phyloP scores from a whole-genome alignment of 2,888 invertebrate species.

The Rhagium mordax region DNA sequence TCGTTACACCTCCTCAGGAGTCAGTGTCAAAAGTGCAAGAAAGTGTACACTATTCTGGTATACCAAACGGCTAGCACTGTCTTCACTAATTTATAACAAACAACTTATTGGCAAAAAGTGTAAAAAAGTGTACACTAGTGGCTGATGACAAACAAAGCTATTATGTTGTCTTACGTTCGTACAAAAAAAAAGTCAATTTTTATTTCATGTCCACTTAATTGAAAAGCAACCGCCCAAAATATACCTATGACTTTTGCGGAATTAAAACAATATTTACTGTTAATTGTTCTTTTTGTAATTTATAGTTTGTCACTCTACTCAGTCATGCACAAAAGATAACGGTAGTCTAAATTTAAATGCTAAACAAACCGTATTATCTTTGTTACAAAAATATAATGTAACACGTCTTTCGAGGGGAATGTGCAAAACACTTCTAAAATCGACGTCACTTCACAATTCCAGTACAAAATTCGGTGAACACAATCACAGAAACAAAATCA shows the following conservation, averaged over 20 bases:
- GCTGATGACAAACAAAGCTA: too few species aligned
- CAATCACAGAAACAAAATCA: background rate
- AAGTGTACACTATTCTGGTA: too few species aligned
- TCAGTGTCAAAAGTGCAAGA: too few species aligned
- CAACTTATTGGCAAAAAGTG: too few species aligned
- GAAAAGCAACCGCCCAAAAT: background rate
- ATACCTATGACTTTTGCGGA: background rate
- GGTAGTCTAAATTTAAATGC: conserved; percentile 20
- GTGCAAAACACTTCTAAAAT: background rate
- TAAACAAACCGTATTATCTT: conserved; percentile 29
- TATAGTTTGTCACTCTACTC: conserved; percentile 19
- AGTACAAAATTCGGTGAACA: background rate
- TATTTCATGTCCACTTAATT: background rate
- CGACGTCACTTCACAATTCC: conserved; percentile 16
- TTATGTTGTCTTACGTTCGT: too few species aligned
- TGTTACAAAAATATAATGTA: conserved; percentile 7
- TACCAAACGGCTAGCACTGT: too few species aligned
- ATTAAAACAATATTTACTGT: conserved; percentile 23
- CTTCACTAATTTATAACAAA: too few species aligned
- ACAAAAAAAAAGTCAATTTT: too few species aligned
- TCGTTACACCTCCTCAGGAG: too few species aligned
- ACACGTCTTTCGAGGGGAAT: background rate
- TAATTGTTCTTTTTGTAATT: conserved; percentile 27
- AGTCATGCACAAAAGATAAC: conserved; percentile 26
- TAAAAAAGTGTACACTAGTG: too few species aligned